Evolutionary conservation across 2,113 vertebrate genomes (phyloP).

Genomic region (Ptilonorhynchus violaceus): DNA sequence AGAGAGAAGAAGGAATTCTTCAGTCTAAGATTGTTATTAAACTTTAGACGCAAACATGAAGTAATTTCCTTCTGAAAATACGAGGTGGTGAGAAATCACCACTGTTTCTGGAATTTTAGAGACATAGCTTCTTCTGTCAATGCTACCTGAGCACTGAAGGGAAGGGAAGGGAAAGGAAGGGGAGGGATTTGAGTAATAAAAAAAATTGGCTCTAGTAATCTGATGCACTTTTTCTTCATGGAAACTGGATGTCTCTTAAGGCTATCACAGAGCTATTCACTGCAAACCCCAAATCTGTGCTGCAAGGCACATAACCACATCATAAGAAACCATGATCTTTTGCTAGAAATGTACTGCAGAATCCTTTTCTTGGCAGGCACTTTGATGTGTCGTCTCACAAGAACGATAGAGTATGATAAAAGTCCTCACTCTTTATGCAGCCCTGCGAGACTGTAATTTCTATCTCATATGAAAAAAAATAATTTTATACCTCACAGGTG

Average conservation of each 20-base stretch:
- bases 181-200: background rate
- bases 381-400: background rate
- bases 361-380: background rate
- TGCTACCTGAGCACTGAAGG: background rate
- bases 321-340: background rate
- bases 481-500: background rate
- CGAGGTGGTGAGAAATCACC: background rate
- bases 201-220: background rate
- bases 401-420: background rate
- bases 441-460: background rate
- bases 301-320: background rate
- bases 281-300: background rate
- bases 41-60: background rate
- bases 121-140: background rate
- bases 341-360: background rate
- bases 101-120: background rate
- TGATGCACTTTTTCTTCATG: background rate
- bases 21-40: background rate
- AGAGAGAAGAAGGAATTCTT: background rate
- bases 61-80: background rate
- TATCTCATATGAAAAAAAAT: background rate
- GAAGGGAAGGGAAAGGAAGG: too few species aligned
- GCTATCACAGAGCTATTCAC: background rate
- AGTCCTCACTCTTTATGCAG: background rate
- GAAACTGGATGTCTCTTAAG: background rate